phyloP scores from a whole-genome alignment of 2,888 invertebrate genomes.

The Barypeithes pellucidus region DNA sequence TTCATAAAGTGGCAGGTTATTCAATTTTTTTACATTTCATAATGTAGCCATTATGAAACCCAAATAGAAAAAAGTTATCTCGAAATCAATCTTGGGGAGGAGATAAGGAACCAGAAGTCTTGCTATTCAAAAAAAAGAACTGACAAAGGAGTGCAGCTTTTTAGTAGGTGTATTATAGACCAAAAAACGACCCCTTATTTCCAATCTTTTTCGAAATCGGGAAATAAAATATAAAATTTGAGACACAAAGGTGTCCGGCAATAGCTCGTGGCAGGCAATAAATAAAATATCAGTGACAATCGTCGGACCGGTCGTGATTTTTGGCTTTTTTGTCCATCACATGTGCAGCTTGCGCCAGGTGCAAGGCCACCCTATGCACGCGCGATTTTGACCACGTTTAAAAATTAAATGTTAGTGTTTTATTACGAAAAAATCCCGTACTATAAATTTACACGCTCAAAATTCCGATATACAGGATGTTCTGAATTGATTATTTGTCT shows the following conservation, averaged over 20 bases:
- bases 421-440: background rate
- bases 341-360: conserved; percentile 60
- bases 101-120: background rate
- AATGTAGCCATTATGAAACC: no score
- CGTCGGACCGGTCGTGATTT: conserved; percentile 64
- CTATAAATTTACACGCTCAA: no score
- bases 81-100: no score
- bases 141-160: conserved; percentile 4
- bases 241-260: conserved; percentile 60
- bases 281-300: conserved; percentile 71
- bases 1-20: no score
- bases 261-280: conserved; percentile 65
- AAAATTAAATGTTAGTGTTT: conserved; percentile 49
- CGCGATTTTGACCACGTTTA: conserved; percentile 56
- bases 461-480: no score
- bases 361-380: conserved; percentile 57
- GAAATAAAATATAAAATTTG: conserved; percentile 59
- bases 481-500: no score
- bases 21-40: no score
- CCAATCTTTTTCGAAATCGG: conserved; percentile 53
- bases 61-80: no score
- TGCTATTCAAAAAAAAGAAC: background rate
- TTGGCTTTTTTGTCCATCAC: conserved; percentile 62
- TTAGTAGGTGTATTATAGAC: conserved; percentile 52
- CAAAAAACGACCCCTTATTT: conserved; percentile 44